Conservation (phyloP, 2,113 vertebrate species). For the Panthera leo region DNA sequence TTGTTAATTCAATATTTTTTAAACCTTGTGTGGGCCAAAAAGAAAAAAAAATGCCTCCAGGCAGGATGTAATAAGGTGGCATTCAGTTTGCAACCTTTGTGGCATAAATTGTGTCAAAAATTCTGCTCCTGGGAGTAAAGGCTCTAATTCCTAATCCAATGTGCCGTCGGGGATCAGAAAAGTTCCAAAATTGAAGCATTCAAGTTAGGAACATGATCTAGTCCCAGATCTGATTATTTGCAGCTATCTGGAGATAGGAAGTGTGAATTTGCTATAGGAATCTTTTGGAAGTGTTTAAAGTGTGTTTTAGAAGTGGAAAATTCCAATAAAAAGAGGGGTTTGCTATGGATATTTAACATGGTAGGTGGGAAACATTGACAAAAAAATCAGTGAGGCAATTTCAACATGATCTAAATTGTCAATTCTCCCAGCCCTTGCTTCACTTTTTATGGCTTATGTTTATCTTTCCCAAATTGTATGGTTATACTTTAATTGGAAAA, state of each 20-base stretch:
- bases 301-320: background rate
- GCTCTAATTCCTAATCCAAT: background rate
- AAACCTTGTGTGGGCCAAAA: background rate
- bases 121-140: background rate
- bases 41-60: background rate
- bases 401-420: background rate
- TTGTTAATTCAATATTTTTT: background rate
- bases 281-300: background rate
- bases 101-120: background rate
- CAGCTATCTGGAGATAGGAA: background rate
- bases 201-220: background rate
- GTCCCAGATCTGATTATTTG: background rate
- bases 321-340: background rate
- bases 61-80: background rate
- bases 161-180: background rate
- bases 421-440: background rate
- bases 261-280: background rate
- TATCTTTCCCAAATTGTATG: background rate
- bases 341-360: background rate
- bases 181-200: background rate
- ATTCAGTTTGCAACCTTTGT: background rate
- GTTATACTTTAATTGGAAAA: background rate
- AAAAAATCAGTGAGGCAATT: background rate
- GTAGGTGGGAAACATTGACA: background rate
- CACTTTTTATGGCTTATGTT: background rate